These are phyloP conservation scores for Pongo pygmaeus DNA, from an alignment of 2,113 vertebrate species.

Conservation along the genomic window DNA sequence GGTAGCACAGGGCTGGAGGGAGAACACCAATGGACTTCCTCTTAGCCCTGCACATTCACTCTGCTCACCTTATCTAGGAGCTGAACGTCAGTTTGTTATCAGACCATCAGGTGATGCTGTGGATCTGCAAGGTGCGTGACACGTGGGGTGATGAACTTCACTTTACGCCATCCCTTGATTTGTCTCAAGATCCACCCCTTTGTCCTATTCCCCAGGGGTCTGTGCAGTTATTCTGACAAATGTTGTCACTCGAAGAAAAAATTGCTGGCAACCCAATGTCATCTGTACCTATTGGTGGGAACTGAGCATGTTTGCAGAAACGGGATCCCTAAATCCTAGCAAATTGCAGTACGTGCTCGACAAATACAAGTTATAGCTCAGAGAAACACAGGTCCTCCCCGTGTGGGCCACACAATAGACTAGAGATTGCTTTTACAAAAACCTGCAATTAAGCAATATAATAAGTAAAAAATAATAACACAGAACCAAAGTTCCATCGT, in stretches of 20 bases:
- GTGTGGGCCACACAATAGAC: not conserved
- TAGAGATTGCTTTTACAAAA: not conserved
- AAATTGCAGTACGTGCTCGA: accelerated
- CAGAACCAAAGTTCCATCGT: accelerated
- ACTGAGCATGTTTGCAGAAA: not conserved
- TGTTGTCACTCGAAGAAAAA: not conserved
- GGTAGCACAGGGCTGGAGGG: not conserved
- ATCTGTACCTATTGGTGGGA: not conserved
- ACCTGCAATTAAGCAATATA: accelerated
- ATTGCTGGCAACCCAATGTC: too few relatives aligned
- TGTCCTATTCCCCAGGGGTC: not conserved
- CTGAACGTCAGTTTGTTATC: too few relatives aligned
- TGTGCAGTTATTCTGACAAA: not conserved
- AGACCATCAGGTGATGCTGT: not conserved
- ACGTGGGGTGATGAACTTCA: too few relatives aligned
- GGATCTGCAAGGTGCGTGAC: accelerated
- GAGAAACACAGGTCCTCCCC: not conserved
- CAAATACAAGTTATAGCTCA: accelerated
- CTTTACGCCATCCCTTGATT: not conserved
- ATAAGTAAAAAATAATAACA: too few relatives aligned
- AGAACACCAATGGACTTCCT: accelerated
- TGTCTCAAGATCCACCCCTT: not conserved
- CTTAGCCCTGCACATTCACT: accelerated
- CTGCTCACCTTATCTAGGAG: too few relatives aligned
- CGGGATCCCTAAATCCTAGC: not conserved